Base-by-base conservation (phyloP, 2,888 invertebrate species). In the Tromatobia lineatoria region DNA sequence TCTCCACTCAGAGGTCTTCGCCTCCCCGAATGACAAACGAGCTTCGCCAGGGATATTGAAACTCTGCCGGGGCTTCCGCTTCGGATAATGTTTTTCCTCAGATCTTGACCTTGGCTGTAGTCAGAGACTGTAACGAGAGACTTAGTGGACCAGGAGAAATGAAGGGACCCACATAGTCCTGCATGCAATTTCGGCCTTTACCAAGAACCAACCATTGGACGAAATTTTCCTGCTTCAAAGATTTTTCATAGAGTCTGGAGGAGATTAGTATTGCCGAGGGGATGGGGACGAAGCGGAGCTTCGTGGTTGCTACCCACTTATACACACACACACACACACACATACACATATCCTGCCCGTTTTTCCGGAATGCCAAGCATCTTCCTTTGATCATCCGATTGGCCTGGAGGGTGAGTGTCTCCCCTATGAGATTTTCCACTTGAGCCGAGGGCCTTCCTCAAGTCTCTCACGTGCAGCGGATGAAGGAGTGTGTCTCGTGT, bases 281-380 rank as follows among this genome's bases (percentile, higher is more conserved):
- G 67, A 76, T 57, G 66, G 45, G 69, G 59, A 42, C 64, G 59
- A 59, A 42, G 34, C 64, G n/a, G 50, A 29, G 18, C 59, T 23
- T 47, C 59, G 38, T 15, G 42, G 29, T 59, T 29, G n/a, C 59
- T 25, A 15, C 45, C 42, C 52, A 34, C n/a, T 50, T 50, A 18
- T 34, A 50, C 67, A 54, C 73, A 38, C 34, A 38, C 69, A 29
- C 69, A 50, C 47, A 29, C 47, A 50, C 47, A 25, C 11, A 47
- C 57, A 25, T 23, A 42, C 47, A 29, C 29, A 25, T 47, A 54
- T 77, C 61, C 34, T 80, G 80, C 73, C 69, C 73, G 83, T 83
- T 83, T 83, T 83, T 80, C 83, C 80, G 77, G 83, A 80, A 83
- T 83, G 47, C 80, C 83, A 77, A 83, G 75, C 83, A 83, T 80